Percentiles rank a stretch among this genome's conserved stretches.
Conservation (phyloP, 2,113 vertebrate genomes). For the Otocyon megalotis region DNA sequence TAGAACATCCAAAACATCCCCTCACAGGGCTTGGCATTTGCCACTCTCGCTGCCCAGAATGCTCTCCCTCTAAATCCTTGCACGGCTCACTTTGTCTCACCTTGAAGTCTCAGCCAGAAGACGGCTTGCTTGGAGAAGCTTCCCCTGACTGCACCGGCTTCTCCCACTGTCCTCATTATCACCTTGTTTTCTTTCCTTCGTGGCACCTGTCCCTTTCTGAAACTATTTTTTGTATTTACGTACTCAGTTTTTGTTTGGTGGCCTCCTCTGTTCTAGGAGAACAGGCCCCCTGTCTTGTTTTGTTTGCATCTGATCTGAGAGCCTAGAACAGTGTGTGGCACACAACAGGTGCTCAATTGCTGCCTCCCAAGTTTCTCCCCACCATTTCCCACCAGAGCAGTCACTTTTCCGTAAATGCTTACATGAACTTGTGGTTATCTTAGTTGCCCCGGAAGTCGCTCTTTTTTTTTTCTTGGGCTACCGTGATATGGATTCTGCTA, state of each 20-base stretch:
- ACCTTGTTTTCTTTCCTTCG: background rate
- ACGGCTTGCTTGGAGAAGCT: background rate
- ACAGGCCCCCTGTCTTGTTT: background rate
- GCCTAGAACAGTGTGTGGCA: accelerated
- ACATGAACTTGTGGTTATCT: background rate
- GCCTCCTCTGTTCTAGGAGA: background rate
- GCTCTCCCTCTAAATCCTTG: background rate
- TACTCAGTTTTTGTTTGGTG: background rate
- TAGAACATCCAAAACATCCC: too few relatives aligned
- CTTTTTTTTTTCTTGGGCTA: background rate
- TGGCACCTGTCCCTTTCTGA: background rate
- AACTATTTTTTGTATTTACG: background rate
- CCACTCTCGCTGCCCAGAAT: background rate
- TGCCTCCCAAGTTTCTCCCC: background rate
- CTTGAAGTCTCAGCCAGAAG: background rate
- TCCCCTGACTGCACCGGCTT: background rate
- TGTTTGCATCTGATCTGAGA: background rate
- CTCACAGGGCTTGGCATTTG: background rate
- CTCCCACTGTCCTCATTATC: background rate
- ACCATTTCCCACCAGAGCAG: background rate
- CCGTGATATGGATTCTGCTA: background rate
- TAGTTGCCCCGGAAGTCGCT: background rate
- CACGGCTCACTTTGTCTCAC: background rate
- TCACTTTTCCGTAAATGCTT: background rate
- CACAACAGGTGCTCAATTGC: background rate